Conservation (phyloP, 37 sponge, comb jelly and placozoan genomes). For the Theonella swinhoei region DNA sequence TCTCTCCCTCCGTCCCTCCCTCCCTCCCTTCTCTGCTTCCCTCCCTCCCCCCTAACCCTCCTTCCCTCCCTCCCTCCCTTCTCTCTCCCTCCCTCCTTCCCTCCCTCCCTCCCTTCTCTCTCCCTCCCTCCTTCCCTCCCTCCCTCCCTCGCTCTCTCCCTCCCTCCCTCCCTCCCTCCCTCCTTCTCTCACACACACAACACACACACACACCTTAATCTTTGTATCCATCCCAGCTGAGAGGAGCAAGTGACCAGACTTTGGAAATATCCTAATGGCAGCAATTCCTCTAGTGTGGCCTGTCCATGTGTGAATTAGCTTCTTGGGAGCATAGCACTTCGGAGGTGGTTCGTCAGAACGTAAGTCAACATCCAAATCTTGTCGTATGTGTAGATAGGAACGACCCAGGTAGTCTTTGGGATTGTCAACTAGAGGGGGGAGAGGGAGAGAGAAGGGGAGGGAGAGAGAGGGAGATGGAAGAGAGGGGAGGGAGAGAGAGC, state of each 20-base stretch:
- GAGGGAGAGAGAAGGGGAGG: background rate
- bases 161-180: too few relatives aligned
- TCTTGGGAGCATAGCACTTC: conserved; percentile 96
- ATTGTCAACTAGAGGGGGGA: conserved; percentile 72
- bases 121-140: too few relatives aligned
- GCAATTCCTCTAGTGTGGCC: conserved; percentile 94
- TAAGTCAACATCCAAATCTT: conserved; percentile 88
- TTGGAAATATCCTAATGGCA: conserved; percentile 84
- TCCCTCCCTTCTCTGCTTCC: too few relatives aligned
- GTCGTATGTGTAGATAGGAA: conserved; percentile 92
- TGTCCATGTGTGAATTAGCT: conserved; percentile 88
- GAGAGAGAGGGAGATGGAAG: background rate
- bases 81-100: too few relatives aligned
- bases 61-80: too few relatives aligned
- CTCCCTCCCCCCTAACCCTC: too few relatives aligned
- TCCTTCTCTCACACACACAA: too few relatives aligned
- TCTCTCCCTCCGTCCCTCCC: too few relatives aligned
- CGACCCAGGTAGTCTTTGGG: conserved; percentile 97
- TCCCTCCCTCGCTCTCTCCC: too few relatives aligned
- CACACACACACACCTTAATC: conserved; percentile 88
- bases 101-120: too few relatives aligned
- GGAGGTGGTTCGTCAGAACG: conserved; percentile 87
- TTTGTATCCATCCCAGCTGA: conserved; percentile 96
- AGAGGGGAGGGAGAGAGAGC: background rate
- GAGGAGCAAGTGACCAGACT: conserved; percentile 91